phyloP scores from a whole-genome alignment of 2,797 vertebrate species.

The Miichthys miiuy region DNA sequence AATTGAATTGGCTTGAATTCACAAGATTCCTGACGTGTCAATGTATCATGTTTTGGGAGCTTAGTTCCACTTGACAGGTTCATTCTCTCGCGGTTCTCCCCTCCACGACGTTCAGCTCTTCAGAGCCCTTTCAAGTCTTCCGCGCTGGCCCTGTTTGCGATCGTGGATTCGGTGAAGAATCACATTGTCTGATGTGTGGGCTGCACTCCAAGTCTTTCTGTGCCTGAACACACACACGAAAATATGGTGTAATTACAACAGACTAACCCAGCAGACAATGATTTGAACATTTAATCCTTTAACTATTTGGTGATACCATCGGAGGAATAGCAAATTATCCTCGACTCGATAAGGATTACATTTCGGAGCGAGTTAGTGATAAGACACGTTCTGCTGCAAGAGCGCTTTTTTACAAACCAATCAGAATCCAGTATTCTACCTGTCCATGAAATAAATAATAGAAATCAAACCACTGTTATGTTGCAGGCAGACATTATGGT shows the following conservation, averaged over 20 bases:
- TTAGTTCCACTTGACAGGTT: constrained; percentile 65
- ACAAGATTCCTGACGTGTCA: constrained; percentile 44
- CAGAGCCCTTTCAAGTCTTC: constrained; percentile 50
- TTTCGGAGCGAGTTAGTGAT: constrained; percentile 5
- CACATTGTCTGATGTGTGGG: constrained; percentile 56
- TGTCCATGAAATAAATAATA: background rate
- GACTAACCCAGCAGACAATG: constrained; percentile 9
- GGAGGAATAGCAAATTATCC: constrained; percentile 16
- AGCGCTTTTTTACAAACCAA: background rate
- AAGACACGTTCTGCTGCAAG: background rate
- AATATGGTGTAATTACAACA: constrained; percentile 35
- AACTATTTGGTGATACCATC: constrained; percentile 35
- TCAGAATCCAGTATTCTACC: constrained; percentile 1
- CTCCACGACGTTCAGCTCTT: background rate
- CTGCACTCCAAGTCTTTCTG: constrained; percentile 41
- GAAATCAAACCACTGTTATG: background rate
- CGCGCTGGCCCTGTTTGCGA: background rate
- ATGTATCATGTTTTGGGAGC: constrained; percentile 64
- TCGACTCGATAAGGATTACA: constrained; percentile 15
- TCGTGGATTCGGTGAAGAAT: constrained; percentile 29
- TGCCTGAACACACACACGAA: constrained; percentile 24
- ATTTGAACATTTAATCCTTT: constrained; percentile 42
- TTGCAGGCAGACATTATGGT: background rate
- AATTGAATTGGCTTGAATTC: constrained; percentile 66
- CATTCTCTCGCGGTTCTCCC: constrained; percentile 11